phyloP scores from a whole-genome alignment of 2,797 vertebrate genomes.

The Enteromius anoplus region DNA sequence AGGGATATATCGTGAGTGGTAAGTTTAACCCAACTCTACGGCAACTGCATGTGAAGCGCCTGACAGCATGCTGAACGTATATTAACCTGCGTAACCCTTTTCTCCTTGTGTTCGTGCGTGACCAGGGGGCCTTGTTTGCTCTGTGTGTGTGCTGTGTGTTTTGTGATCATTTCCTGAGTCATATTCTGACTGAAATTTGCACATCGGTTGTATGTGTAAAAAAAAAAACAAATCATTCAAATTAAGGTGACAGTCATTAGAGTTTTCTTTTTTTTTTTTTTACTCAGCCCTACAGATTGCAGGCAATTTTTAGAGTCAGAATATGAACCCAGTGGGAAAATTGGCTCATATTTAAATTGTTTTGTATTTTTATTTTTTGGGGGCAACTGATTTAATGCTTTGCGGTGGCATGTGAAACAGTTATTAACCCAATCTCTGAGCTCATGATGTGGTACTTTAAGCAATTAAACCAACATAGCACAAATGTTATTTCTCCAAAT shows the following conservation, averaged over 20 bases:
- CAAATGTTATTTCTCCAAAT: background rate
- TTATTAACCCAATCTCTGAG: constrained; percentile 57
- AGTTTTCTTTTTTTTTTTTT: background rate
- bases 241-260: background rate
- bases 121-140: constrained; percentile 14
- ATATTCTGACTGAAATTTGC: constrained; percentile 48
- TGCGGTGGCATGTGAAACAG: constrained; percentile 38
- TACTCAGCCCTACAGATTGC: background rate
- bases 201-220: background rate
- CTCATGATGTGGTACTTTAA: constrained; percentile 30
- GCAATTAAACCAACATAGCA: background rate
- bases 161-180: constrained; percentile 37
- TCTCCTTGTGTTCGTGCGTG: constrained; percentile 41
- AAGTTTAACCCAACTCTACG: constrained; percentile 72
- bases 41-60: constrained; percentile 71
- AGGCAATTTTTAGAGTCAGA: constrained; percentile 43
- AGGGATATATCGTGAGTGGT: constrained; percentile 81
- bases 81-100: constrained; percentile 70
- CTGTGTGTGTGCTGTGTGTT: constrained; percentile 40
- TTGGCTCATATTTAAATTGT: background rate
- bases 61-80: constrained; percentile 71
- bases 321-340: constrained; percentile 46
- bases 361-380: background rate
- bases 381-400: constrained; percentile 37
- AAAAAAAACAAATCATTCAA: background rate